phyloP scores from a whole-genome alignment of 2,113 vertebrate species.

The Melanerpes formicivorus region DNA sequence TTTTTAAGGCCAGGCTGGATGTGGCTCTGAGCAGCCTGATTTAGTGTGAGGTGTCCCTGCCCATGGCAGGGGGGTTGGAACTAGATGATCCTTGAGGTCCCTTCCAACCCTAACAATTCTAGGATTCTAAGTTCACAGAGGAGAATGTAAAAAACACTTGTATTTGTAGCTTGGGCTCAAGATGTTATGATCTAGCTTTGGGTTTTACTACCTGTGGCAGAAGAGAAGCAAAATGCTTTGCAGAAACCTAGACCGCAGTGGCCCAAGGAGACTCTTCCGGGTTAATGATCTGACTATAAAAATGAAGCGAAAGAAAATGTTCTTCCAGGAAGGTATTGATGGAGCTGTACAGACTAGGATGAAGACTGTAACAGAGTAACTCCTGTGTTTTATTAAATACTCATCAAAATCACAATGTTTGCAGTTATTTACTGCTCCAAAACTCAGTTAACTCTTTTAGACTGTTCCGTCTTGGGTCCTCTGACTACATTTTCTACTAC shows the following conservation, averaged over 20 bases:
- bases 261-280: neutral
- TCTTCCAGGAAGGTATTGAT: neutral
- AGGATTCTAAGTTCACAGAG: neutral
- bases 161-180: neutral
- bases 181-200: neutral
- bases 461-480: neutral
- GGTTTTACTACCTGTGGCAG: neutral
- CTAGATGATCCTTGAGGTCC: too few relatives aligned
- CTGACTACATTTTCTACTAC: constrained; percentile 20
- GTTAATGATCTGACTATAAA: neutral
- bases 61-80: too few relatives aligned
- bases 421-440: neutral
- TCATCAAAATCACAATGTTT: neutral
- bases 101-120: too few relatives aligned
- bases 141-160: neutral
- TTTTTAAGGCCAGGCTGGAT: too few relatives aligned
- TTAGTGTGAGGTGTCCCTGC: too few relatives aligned
- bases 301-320: neutral
- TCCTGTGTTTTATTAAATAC: neutral
- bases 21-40: too few relatives aligned
- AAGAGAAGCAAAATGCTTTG: neutral
- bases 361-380: neutral
- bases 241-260: neutral
- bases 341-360: neutral
- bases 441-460: neutral